phyloP scores from a whole-genome alignment of 2,113 vertebrate species.

The Ophthalmolycus amberensis region DNA sequence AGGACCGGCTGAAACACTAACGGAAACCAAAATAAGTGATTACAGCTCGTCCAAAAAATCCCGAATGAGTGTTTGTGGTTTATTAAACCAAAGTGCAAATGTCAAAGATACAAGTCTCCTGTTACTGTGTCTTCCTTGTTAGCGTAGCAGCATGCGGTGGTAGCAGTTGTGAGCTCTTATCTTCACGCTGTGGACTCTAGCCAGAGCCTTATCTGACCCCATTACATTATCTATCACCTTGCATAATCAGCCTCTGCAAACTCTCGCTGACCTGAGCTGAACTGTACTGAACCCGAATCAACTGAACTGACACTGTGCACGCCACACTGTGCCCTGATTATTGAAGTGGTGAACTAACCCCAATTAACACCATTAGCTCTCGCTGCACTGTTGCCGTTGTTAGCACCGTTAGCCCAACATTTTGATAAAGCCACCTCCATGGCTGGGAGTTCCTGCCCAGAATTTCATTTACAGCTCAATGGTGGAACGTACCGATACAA shows the following conservation, averaged over 20 bases:
- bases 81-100: neutral
- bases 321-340: conserved; percentile 34
- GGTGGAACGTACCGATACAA: too few species aligned
- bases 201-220: conserved; percentile 70
- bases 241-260: conserved; percentile 63
- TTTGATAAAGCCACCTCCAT: too few species aligned
- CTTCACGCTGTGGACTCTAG: conserved; percentile 54
- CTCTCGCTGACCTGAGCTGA: conserved; percentile 51
- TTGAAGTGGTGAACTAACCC: neutral
- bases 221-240: conserved; percentile 67
- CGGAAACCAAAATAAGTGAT: conserved; percentile 38
- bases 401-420: neutral
- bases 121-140: conserved; percentile 15
- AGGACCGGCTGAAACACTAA: conserved; percentile 40
- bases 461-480: too few species aligned
- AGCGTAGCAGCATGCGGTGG: conserved; percentile 9
- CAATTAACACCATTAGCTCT: neutral
- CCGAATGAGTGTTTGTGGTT: neutral
- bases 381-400: too few species aligned
- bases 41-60: neutral
- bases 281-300: conserved; percentile 36
- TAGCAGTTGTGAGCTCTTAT: conserved; percentile 45
- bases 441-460: too few species aligned
- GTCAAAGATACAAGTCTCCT: neutral
- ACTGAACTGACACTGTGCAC: conserved; percentile 21